Evolutionary conservation across 2,113 vertebrate species (phyloP), one percentile per base, ranked within the genome.

Genomic region (Cyanoliseus patagonus): DNA sequence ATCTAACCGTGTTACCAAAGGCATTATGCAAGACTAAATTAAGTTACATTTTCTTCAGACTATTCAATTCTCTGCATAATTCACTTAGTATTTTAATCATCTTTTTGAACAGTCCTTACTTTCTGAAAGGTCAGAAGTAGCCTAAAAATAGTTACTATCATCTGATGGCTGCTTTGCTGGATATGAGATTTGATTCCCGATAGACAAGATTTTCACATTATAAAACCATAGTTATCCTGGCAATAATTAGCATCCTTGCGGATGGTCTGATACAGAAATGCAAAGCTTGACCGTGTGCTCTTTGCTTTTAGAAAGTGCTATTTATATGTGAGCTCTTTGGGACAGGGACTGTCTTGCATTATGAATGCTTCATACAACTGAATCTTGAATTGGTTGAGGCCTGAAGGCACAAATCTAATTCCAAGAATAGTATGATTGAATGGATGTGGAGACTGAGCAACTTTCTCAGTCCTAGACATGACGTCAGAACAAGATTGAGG

Each of bases 61-160:
- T 89, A 3, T 91, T 93, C 88, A 90, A 72, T 53, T 90, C 77
- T 86, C 74, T 96, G 88, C 94, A 96, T 95, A 96, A 96, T 96
- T 97, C 94, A 91, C 66, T 91, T 89, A 92, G 94, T 94, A 91
- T 81, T 93, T 97, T 95, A 95, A 96, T 96, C 46, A 90, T 95
- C 91, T 76, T 94, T 88, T 95, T 70, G 82, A 94, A 92, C 70
- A 92, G 83, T 87, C 91, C 82, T 92, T 94, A 92, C 86, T 94
- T 83, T 97, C 66, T 28, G 72, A 94, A 96, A 92, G 92, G 94
- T 94, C 96, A 94, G 70, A 89, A 89, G 81, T 73, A 94, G 91
- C 81, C 86, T 97, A 96, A 96, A 95, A 96, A 96, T 96, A 97
- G 95, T 89, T 79, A 33, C 77, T 62, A 30, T 91, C 86, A 62